Base-by-base conservation (phyloP, 2,888 invertebrate genomes). In the Stenolophus ochropezus region DNA sequence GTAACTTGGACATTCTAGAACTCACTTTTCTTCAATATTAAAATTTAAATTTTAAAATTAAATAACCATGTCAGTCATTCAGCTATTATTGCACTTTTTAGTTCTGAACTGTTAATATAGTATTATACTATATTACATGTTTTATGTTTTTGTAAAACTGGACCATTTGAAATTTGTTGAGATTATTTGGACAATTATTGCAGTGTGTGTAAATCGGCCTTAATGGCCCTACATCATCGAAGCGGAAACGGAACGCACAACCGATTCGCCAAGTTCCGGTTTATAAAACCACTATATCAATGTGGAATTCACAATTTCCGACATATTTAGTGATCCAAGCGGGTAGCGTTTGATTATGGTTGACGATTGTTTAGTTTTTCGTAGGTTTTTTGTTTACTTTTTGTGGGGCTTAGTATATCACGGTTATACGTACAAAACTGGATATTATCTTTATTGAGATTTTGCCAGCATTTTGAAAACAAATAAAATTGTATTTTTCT, bases 141-240 rank as follows among this genome's bases (percentile, higher is more conserved):
- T n/a, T n/a, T n/a, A n/a, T n/a, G n/a, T n/a, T n/a, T n/a, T n/a
- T n/a, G n/a, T n/a, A n/a, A n/a, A n/a, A n/a, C n/a, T n/a, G n/a
- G n/a, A n/a, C 53, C 5, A 8, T 5, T 1, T 53, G 14, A 6
- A 53, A 53, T 2, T 53, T 42, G 6, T 11, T 11, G n/a, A 42
- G 33, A 42, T 42, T 42, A 1, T 11, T 42, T 42, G 33, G 6
- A 42, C 33, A 42, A 42, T 42, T 42, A 42, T 42, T n/a, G n/a
- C n/a, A 42, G 47, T 11, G 25, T 69, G 65, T 78, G 65, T 85
- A 85, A 85, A 42, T 8, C 33, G 11, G 1, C 33, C 33, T 42
- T 84, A 83, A 82, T 81, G 84, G 83, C 83, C 83, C 84, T 85
- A 85, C 85, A 86, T 86, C 84, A 84, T 83, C 61, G 75, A 80